Base-by-base conservation (phyloP, 1,140 invertebrate species). In the Drosophila tristis region DNA sequence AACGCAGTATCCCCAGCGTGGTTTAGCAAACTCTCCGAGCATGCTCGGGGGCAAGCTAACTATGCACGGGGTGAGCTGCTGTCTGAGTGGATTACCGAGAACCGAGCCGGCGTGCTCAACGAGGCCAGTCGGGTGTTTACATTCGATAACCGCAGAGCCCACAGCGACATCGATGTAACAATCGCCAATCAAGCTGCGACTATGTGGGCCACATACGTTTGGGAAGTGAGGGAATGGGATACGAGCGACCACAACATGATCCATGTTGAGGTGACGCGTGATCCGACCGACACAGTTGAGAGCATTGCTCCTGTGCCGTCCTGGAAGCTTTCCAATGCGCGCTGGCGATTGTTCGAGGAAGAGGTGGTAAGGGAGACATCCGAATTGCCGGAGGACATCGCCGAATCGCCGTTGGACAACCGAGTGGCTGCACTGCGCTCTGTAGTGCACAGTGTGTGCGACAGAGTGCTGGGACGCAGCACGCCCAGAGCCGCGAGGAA, bases 121-220 rank as follows among this genome's bases (percentile, higher is more conserved):
- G 20, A 20, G 20, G 20, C 20, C 20, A 20, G 20, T 20, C 20
- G 20, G 5, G 35, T 42, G 26, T 68, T 7, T 26, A 55, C 42
- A 25, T 67, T 73, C 42, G 64, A 74, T 5, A 62, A 16, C 44
- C 25, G 16, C 42, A 20, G 39, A 6, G 50, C 6, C 0, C 43
- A 8, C 0, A 73, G 56, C 13, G 56, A 72, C 50, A 72, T 72
- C 44, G 62, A 72, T 9, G 50, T 65, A 1, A 68, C 58, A 7
- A 48, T 54, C 5, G 63, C 11, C 57, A 73, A 61, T 13, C n/a
- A 42, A 2, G 59, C 71, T 57, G 53, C 48, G 47, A 49, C 26
- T 66, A 56, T 55, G 47, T 25, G 13, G 47, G 47, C 45, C 31
- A 50, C 57, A 47, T 71, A 71, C 25, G 67, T 58, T 13, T 72